phyloP scores from a whole-genome alignment of 2,797 vertebrate genomes.

The Manis crassicaudata region DNA sequence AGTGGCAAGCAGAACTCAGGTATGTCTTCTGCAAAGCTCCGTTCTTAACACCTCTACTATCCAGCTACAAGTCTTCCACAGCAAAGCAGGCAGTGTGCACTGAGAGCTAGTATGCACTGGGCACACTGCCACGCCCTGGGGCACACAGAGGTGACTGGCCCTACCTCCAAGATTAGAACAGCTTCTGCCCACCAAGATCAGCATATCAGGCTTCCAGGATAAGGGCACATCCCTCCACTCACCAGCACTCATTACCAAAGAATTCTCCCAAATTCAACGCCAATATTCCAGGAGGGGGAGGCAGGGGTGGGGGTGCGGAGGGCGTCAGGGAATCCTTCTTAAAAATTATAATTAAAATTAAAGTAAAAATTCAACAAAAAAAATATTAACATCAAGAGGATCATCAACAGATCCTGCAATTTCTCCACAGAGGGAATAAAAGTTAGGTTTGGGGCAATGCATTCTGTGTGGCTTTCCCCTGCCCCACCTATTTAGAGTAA shows the following conservation, averaged over 20 bases:
- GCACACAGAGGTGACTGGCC: too few species aligned
- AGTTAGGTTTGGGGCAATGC: background rate
- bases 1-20: background rate
- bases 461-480: background rate
- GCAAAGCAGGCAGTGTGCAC: background rate
- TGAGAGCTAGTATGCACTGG: fast-evolving
- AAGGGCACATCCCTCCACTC: background rate
- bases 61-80: too few species aligned
- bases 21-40: background rate
- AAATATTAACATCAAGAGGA: background rate
- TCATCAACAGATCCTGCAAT: background rate
- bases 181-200: background rate
- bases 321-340: background rate
- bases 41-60: background rate
- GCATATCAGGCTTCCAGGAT: fast-evolving
- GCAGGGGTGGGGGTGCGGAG: fast-evolving
- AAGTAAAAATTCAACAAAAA: background rate
- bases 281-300: background rate
- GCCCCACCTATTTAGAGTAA: background rate
- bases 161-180: background rate
- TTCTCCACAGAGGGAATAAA: background rate
- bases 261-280: background rate
- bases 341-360: background rate
- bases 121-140: background rate
- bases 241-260: background rate